Base-by-base conservation (phyloP, 2,113 vertebrate species). In the Hyperopisus bebe region DNA sequence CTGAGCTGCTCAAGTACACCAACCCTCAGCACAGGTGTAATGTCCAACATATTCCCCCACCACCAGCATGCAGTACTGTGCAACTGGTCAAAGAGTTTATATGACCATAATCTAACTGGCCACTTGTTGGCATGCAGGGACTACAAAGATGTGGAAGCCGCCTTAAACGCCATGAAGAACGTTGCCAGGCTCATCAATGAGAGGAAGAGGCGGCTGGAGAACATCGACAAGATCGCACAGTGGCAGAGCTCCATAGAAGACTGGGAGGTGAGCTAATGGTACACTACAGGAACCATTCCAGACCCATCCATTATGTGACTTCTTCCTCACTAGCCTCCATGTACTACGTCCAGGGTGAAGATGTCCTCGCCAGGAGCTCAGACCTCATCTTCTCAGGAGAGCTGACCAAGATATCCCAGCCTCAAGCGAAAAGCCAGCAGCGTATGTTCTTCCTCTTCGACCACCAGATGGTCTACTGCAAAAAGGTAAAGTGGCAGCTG, bases 371-470 rank as follows among this genome's bases (percentile, higher is more conserved):
- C 92, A 96, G 95, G 92, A 99, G 98, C 94, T 99, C 98, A 3
- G 98, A 99, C 92, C 97, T 98, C 92, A 97, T 99, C 94, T 97
- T 98, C 91, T 98, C 98, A 0, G 98, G 98, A 82, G 98, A 99
- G 94, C 92, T 99, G 94, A 97, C 96, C 58, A 97, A 97, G 85
- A 94, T 98, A 48, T 97, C 97, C 35, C 97, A 97, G 90, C 98
- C 97, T 90, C 98, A 99, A 93, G 96, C 96, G 90, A 99, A 97
- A 95, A 97, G 97, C 93, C 98, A 99, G 83, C 98, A 99, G 93
- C 95, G 98, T 92, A 98, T 98, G 96, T 98, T 98, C 92, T 99
- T 99, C 93, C 97, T 99, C 80, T 99, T 99, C 0, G 98, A 99
- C 91, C 98, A 99, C 92, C 98, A 99, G 94, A 96, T 99, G 91